A percentile compares a stretch with the other conserved stretches of the same genome.
Conservation (phyloP, 2,797 vertebrate genomes). For the Arctocebus calabarensis region DNA sequence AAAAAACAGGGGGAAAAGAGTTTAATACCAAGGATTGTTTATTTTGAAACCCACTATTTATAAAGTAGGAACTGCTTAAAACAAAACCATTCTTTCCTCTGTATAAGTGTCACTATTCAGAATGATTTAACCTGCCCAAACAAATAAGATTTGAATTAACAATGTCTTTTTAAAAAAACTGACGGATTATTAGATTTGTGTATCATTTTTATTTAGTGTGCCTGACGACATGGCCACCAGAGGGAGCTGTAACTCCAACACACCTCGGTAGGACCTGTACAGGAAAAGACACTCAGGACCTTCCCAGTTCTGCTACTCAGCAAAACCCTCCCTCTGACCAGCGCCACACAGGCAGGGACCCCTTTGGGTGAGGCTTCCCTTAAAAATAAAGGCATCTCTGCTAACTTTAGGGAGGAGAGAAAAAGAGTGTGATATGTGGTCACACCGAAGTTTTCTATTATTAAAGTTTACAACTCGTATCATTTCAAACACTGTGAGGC, state of each 20-base stretch:
- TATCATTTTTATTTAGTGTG: background rate
- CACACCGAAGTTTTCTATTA: background rate
- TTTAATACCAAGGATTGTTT: background rate
- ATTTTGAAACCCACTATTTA: slow-evolving; percentile 18
- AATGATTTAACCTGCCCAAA: slow-evolving; percentile 15
- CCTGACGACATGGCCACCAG: slow-evolving; percentile 60
- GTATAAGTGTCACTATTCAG: background rate
- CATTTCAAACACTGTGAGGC: background rate
- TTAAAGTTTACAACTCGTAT: background rate
- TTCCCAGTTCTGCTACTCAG: fast-evolving
- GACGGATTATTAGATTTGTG: background rate
- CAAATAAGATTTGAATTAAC: slow-evolving; percentile 9
- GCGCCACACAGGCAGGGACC: fast-evolving
- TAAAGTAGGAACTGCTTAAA: slow-evolving; percentile 19
- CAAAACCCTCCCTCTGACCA: background rate
- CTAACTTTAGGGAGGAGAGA: background rate
- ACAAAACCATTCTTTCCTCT: slow-evolving; percentile 14
- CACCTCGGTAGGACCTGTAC: fast-evolving
- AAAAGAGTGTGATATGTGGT: background rate
- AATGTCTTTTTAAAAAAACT: background rate
- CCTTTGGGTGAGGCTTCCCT: background rate
- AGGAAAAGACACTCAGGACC: fast-evolving
- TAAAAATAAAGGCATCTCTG: background rate
- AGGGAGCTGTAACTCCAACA: slow-evolving; percentile 46
- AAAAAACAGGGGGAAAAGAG: background rate